Percentiles rank a stretch among this genome's conserved stretches.
phyloP scores from a whole-genome alignment of 2,797 vertebrate species.

The Takifugu ocellatus region DNA sequence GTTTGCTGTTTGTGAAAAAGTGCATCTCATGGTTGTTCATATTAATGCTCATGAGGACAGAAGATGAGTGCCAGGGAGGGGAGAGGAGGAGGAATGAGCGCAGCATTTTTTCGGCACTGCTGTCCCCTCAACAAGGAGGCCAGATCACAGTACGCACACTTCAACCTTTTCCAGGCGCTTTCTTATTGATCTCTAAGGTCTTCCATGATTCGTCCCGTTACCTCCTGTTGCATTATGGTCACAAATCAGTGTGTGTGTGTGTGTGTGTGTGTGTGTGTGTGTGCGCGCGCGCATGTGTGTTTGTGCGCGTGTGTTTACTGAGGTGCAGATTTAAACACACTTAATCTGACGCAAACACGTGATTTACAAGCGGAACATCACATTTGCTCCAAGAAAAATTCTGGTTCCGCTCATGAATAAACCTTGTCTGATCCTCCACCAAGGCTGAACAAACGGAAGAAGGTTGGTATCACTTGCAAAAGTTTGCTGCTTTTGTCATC shows the following conservation, averaged over 20 bases:
- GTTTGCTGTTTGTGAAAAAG: slow-evolving; percentile 90
- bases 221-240: slow-evolving; percentile 68
- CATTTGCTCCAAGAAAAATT: slow-evolving; percentile 35
- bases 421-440: slow-evolving; percentile 96
- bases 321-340: slow-evolving; percentile 19
- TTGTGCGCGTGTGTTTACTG: neutral
- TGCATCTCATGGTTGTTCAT: slow-evolving; percentile 96
- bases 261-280: no score
- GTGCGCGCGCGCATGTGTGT: no score
- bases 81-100: slow-evolving; percentile 74
- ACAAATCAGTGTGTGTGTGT: slow-evolving; percentile 46
- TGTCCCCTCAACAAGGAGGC: slow-evolving; percentile 25
- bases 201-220: slow-evolving; percentile 24
- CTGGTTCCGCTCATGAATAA: slow-evolving; percentile 48
- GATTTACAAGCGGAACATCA: slow-evolving; percentile 46
- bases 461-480: no score
- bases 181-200: slow-evolving; percentile 7
- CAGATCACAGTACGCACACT: neutral
- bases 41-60: slow-evolving; percentile 63
- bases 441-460: slow-evolving; percentile 71
- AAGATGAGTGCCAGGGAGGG: slow-evolving; percentile 83
- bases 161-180: neutral
- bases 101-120: neutral
- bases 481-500: no score
- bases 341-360: slow-evolving; percentile 12